Base-by-base conservation (phyloP, 1,140 invertebrate genomes). In the Dreissena polymorpha region DNA sequence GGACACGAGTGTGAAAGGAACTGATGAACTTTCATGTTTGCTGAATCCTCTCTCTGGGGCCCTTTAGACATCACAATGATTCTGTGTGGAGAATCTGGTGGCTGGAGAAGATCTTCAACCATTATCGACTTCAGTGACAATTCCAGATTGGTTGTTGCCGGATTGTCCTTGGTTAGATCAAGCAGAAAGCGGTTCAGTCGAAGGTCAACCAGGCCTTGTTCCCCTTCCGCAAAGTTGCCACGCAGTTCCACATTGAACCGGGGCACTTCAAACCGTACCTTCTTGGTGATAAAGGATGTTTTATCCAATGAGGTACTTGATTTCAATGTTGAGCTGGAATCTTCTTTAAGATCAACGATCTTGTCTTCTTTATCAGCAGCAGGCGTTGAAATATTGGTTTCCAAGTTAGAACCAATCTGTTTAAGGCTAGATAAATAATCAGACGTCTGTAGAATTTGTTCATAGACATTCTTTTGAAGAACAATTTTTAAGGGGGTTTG, bases 91-190 rank as follows among this genome's bases (percentile, higher is more conserved):
- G 97, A 97, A 27, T 95, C 95, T 27, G 94, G 94, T 1, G 96
- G 94, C 86, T 96, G 95, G 0, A 97, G 94, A 16, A 98, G 93
- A 93, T 98, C 97, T 93, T 98, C 97, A 96, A 98, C 97, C 0
- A 96, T 93, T 0, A 98, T 94, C 0, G 97, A 97, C 60, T 96
- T 94, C 0, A 98, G 93, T 0, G 96, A 96, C 0, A 98, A 95
- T 93, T 95, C 88, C 69, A 97, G 94, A 64, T 94, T 95, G 23
- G 95, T 96, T 92, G 96, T 95, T 85, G 95, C 94, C 63, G 91
- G 90, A 64, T 95, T 94, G 65, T 94, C 92, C 86, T 95, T 95
- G 67, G 96, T 95, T 88, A 96, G 96, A 21, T 95, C 95, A 13
- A 97, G 94, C 25, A 95, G 93, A 88, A 98, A 97, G 89, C 98